Base-by-base conservation (phyloP, 2,888 invertebrate species). In the Ethmia dodecea region DNA sequence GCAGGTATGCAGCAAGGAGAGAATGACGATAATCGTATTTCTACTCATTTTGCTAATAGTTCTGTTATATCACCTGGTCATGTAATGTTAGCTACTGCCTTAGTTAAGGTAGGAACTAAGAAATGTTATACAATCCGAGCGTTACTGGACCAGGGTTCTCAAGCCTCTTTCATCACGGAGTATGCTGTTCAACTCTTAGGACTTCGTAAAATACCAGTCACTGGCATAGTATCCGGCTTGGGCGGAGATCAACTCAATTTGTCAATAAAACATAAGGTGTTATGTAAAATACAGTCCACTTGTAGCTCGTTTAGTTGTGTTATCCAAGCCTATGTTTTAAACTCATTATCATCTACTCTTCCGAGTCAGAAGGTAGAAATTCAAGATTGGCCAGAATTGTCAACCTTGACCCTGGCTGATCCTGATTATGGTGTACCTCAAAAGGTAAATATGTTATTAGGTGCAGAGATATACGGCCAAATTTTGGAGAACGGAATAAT, bases 401-500 rank as follows among this genome's bases (percentile, higher is more conserved):
- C 10, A 10, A 16, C 9, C 8, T 10, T 29, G 15, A 11, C 16
- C n/a, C 9, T 42, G n/a, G 45, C 42, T 1, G 45, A 42, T 31
- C 38, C 39, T 6, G 5, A 12, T 0, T 40, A 27, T 22, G n/a
- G 16, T 9, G 24, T 12, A 11, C 43, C 45, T 1, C 35, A 34
- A 10, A 43, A 38, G 20, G 40, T 47, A 24, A 44, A 44, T 35
- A 12, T 44, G 1, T 20, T 47, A 6, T 30, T 47, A 14, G 38
- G 43, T 8, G 34, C 39, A 0, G 29, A 34, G 8, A 28, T 43
- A 3, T 40, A 39, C 26, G 20, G 40, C 11, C 27, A 32, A 8
- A 36, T 48, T 2, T 3, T 51, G 1, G 22, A 30, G 29, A 35
- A 37, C 15, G 51, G 47, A 4, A 13, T 51, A 13, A 25, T 40